Percentiles rank a stretch among this genome's conserved stretches.
These are phyloP conservation scores for Aurelia aurita DNA, from an alignment of 30 jellyfish, hydroid and myxozoan species.

Conservation along the genomic window DNA sequence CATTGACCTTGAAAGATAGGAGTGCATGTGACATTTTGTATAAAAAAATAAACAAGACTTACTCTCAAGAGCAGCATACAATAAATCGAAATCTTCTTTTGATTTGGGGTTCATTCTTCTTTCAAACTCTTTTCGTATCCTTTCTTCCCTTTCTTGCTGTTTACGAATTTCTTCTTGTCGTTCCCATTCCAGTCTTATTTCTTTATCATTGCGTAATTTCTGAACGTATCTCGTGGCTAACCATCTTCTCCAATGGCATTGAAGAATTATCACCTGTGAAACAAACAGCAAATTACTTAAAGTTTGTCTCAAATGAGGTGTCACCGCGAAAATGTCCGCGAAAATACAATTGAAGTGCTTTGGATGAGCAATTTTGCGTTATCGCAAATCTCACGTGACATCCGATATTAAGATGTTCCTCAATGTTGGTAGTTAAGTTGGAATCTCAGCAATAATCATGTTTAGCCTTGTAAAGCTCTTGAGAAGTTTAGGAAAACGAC, in stretches of 20 bases:
- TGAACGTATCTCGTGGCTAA: slow-evolving; percentile 82
- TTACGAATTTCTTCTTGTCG: slow-evolving; percentile 71
- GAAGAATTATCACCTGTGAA: slow-evolving; percentile 84
- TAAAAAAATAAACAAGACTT: slow-evolving; percentile 1
- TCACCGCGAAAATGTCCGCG: too few relatives aligned
- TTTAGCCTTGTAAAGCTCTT: too few relatives aligned
- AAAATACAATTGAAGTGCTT: too few relatives aligned
- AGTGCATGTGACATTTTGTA: not conserved
- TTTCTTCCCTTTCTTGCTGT: slow-evolving; percentile 74
- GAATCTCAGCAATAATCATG: too few relatives aligned
- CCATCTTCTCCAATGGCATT: slow-evolving; percentile 97
- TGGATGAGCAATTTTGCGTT: too few relatives aligned
- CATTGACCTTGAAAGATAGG: too few relatives aligned
- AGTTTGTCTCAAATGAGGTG: too few relatives aligned
- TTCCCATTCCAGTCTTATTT: slow-evolving; percentile 87
- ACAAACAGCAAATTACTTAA: too few relatives aligned
- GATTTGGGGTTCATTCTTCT: slow-evolving; percentile 94
- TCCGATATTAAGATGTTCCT: too few relatives aligned
- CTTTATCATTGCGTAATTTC: slow-evolving; percentile 73
- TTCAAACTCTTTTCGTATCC: slow-evolving; percentile 87
- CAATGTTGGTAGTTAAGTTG: too few relatives aligned
- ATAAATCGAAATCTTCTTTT: slow-evolving; percentile 92
- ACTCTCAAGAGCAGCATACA: slow-evolving; percentile 97
- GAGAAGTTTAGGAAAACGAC: too few relatives aligned
- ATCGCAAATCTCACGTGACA: too few relatives aligned